Evolutionary conservation across 2,113 vertebrate genomes (phyloP).

Genomic region (Neolamprologus sp.): DNA sequence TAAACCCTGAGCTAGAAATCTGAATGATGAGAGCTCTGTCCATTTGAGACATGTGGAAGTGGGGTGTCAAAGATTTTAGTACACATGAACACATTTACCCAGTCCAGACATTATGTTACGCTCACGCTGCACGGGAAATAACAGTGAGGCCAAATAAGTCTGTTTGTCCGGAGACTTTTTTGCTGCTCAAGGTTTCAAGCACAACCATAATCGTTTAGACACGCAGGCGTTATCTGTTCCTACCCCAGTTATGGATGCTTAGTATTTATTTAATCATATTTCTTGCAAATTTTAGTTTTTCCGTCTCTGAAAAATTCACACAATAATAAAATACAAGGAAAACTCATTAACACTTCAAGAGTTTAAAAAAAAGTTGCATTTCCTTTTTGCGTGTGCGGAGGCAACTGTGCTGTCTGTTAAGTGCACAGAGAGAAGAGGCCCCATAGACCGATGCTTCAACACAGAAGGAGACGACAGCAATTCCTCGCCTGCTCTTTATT

Average conservation of each 20-base stretch:
- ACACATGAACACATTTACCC: conserved; percentile 10
- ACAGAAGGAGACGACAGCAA: background rate
- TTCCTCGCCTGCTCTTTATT: background rate
- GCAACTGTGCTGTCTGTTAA: background rate
- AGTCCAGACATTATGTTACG: conserved; percentile 17
- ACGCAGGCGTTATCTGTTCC: background rate
- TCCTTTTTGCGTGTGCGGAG: background rate
- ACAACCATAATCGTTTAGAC: background rate
- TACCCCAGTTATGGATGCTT: background rate
- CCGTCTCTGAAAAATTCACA: background rate
- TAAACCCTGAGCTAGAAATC: background rate
- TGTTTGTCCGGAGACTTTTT: background rate
- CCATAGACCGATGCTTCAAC: background rate
- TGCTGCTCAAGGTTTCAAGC: background rate
- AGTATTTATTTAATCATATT: background rate
- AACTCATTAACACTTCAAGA: background rate
- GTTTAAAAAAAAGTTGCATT: background rate
- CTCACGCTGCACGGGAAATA: conserved; percentile 28
- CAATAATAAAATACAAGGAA: background rate
- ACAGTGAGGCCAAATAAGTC: background rate
- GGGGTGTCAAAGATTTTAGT: conserved; percentile 3
- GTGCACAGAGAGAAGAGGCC: background rate
- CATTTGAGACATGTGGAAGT: background rate
- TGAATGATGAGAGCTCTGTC: background rate
- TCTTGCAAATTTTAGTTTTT: background rate